These are phyloP conservation scores for Lampris megalopsis DNA, from an alignment of 2,113 vertebrate species.

Conservation along the genomic window DNA sequence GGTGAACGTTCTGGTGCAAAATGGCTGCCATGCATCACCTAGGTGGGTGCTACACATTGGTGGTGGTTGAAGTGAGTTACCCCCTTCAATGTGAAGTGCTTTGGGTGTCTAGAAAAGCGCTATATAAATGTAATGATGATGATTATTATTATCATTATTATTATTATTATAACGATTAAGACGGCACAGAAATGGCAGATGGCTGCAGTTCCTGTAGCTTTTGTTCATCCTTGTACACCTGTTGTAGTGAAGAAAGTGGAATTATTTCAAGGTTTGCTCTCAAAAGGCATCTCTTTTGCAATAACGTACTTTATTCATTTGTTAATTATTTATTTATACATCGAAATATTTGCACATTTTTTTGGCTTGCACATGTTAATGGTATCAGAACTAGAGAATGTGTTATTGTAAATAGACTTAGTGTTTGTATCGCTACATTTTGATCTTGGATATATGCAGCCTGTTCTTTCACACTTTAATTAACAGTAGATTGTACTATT, in stretches of 20 bases:
- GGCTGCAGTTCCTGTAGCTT: constrained; percentile 1
- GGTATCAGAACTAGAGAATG: background rate
- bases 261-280: background rate
- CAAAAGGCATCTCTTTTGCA: background rate
- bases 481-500: background rate
- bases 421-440: too few species aligned
- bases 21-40: too few species aligned
- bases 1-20: too few species aligned
- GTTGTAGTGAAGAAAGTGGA: background rate
- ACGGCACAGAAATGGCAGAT: constrained; percentile 5
- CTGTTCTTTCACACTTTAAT: too few species aligned
- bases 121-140: too few species aligned
- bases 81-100: too few species aligned
- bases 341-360: background rate
- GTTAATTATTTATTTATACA: background rate
- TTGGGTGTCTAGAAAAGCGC: too few species aligned
- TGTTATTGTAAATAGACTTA: background rate
- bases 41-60: too few species aligned
- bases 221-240: constrained; percentile 2
- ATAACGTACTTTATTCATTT: background rate
- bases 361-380: background rate
- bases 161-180: background rate
- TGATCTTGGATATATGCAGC: too few species aligned
- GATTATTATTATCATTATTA: too few species aligned
- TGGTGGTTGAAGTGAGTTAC: too few species aligned